Percentiles rank a stretch among this genome's conserved stretches.
phyloP scores from a whole-genome alignment of 1,140 invertebrate genomes.

The Caenorhabditis inopinata region DNA sequence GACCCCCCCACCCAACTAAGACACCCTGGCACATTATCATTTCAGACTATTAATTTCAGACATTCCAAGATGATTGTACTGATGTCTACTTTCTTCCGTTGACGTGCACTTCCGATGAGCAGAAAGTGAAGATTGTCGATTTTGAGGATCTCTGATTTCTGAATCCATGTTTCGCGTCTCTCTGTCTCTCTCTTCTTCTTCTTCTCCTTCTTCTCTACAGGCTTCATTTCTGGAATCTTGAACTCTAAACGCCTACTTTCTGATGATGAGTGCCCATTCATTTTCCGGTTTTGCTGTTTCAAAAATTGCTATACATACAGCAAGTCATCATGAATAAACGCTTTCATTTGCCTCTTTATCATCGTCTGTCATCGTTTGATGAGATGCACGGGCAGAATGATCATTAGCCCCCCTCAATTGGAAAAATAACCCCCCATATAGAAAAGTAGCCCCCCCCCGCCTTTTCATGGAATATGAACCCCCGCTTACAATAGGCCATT shows the following conservation, averaged over 20 bases:
- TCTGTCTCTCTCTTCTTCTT: too few relatives aligned
- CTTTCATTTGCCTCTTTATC: neutral
- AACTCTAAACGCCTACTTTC: conserved; percentile 22
- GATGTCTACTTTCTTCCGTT: neutral
- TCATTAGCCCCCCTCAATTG: too few relatives aligned
- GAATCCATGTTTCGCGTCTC: neutral
- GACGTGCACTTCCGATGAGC: neutral
- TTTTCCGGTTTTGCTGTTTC: conserved; percentile 22
- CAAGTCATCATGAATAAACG: neutral
- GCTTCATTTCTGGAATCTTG: neutral
- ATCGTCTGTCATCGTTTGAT: too few relatives aligned
- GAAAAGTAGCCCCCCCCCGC: too few relatives aligned
- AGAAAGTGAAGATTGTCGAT: neutral
- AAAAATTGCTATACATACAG: conserved; percentile 15
- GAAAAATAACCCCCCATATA: too few relatives aligned
- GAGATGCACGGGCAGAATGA: too few relatives aligned
- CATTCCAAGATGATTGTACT: neutral
- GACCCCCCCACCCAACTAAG: too few relatives aligned
- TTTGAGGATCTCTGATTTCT: neutral
- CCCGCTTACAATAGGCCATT: too few relatives aligned
- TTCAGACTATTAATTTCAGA: neutral
- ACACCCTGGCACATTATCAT: too few relatives aligned
- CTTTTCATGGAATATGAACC: too few relatives aligned
- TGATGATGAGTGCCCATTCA: conserved; percentile 2
- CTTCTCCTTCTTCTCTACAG: neutral